Base-by-base conservation (phyloP, 2,797 vertebrate species). In the Bradypodion pumilum region DNA sequence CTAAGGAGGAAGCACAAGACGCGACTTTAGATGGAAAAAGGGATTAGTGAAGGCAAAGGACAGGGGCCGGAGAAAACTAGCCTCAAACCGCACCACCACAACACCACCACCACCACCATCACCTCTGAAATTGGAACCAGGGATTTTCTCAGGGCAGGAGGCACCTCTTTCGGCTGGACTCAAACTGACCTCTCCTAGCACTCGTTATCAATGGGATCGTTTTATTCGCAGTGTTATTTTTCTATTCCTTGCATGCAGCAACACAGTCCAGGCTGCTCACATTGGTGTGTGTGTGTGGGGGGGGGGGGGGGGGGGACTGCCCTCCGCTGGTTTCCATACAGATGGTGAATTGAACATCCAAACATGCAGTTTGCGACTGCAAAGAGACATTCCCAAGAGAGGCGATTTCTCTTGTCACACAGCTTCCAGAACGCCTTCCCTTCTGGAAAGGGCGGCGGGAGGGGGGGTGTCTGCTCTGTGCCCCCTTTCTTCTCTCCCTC, bases 1-100 rank as follows among this genome's bases (percentile, higher is more conserved):
- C 98, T 98, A 82, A 1, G 78, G 87, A 35, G 27, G 76, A 93
- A 59, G 63, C 86, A 91, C 16, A 90, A 86, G 40, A 29, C 1
- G 76, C 5, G 62, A 78, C 83, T 69, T 90, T 91, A 89, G 16
- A 62, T 9, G 46, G 27, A 7, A 35, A 5, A 52, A 62, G 19
- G 27, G 25, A 37, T 1, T 7, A 1, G 15, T 7, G 19, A 23
- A 29, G 42, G 40, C 63, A 27, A 9, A 66, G 3, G 19, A 73
- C 60, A 13, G 73, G 35, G 32, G 15, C 7, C 25, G n/a, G n/a
- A n/a, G n/a, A n/a, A n/a, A n/a, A n/a, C 19, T n/a, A n/a, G n/a
- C n/a, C n/a, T n/a, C n/a, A n/a, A n/a, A n/a, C n/a, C n/a, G n/a
- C n/a, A n/a, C n/a, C n/a, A n/a, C n/a, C n/a, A n/a, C n/a, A n/a